phyloP scores from a whole-genome alignment of 1,140 invertebrate species.

The Nasonia longicornis region DNA sequence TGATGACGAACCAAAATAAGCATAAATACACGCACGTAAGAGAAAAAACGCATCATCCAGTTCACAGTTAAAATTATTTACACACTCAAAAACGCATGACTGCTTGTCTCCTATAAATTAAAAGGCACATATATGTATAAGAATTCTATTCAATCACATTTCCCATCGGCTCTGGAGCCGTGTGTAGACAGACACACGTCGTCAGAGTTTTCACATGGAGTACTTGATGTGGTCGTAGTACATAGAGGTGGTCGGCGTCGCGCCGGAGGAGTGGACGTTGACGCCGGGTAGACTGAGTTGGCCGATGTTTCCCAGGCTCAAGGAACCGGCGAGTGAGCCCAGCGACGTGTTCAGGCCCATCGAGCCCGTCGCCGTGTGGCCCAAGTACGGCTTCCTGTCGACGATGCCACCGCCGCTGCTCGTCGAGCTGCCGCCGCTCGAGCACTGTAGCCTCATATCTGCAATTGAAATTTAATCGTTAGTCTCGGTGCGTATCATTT shows the following conservation, averaged over 20 bases:
- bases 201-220: constrained; percentile 55
- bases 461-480: constrained; percentile 36
- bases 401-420: constrained; percentile 60
- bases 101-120: not conserved
- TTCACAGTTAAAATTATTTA: not conserved
- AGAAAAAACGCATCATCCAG: too few relatives aligned
- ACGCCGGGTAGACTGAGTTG: constrained; percentile 57
- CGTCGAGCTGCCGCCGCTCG: constrained; percentile 56
- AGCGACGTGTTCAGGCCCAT: constrained; percentile 57
- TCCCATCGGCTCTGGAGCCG: not conserved
- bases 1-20: too few relatives aligned
- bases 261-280: constrained; percentile 46
- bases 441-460: constrained; percentile 60
- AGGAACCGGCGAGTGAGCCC: constrained; percentile 43
- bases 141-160: not conserved
- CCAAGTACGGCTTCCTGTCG: constrained; percentile 63
- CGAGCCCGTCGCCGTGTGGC: constrained; percentile 47
- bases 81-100: not conserved
- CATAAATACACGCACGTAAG: too few relatives aligned
- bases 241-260: constrained; percentile 49
- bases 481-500: not conserved
- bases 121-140: too few relatives aligned
- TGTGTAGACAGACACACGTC: not conserved
- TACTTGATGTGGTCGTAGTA: constrained; percentile 67
- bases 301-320: constrained; percentile 61